Evolutionary conservation across 2,797 vertebrate genomes (phyloP), one percentile per base, ranked within the genome.

Genomic region (Danio tinwini): DNA sequence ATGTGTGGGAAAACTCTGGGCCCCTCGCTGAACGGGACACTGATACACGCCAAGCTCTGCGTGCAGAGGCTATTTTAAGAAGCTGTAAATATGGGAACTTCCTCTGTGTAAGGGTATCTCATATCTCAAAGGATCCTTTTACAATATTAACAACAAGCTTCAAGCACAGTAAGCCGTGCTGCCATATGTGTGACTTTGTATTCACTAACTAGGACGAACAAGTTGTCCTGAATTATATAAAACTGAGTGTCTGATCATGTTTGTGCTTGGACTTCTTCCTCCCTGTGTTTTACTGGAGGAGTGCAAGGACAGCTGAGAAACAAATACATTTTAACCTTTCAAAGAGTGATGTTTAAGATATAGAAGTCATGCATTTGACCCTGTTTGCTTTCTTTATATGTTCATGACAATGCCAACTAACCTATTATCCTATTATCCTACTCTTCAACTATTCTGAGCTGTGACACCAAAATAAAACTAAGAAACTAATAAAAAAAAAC

Each of bases 41-140:
- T 89, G 92, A 94, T 93, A 93, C 86, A 90, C 83, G 88, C 83
- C 90, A 89, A 93, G 92, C 89, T 91, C 89, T 88, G 89, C 82
- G 74, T 88, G 89, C 91, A 83, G 50, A 69, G 78, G 86, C 91
- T 94, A 93, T 94, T 94, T 93, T 83, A 62, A 90, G 91, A 89
- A 84, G 89, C 87, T 87, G 90, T 92, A 93, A 94, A 94, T 92
- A 93, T 90, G 91, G 92, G 91, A 92, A 93, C 91, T 93, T 94
- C 93, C 92, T 93, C 89, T 88, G 84, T 86, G 86, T 86, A 92
- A 90, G 88, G 84, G 78, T 86, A 88, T 91, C 89, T 88, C 85
- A 89, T 89, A 88, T 88, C 89, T 85, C 84, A 59, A 78, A 85
- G 90, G 90, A 89, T 88, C 64, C 16, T 81, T 86, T 85, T 85